Percentiles rank a stretch among this genome's conserved stretches.
These are phyloP conservation scores for Fulmarus glacialis DNA, from an alignment of 2,113 vertebrate species.

Conservation along the genomic window DNA sequence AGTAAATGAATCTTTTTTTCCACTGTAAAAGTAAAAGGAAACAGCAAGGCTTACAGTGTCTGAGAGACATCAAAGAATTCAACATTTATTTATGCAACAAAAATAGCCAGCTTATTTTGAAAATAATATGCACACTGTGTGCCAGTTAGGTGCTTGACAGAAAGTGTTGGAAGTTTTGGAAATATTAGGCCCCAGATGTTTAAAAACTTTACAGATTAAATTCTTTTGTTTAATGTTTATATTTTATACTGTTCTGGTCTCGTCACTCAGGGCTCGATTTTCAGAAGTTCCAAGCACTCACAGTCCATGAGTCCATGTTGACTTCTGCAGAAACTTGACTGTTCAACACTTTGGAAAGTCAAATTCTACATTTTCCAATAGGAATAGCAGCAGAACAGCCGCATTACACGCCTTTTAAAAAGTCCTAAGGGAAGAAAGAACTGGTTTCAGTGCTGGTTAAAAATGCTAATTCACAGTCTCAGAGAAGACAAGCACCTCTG, in stretches of 20 bases:
- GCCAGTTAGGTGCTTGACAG: background rate
- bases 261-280: background rate
- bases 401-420: background rate
- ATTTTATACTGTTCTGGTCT: background rate
- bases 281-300: slow-evolving; percentile 28
- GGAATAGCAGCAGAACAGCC: background rate
- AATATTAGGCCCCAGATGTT: background rate
- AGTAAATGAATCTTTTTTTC: background rate
- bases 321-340: background rate
- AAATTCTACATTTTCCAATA: slow-evolving; percentile 1
- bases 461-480: background rate
- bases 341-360: slow-evolving; percentile 7
- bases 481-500: background rate
- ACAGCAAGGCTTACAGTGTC: background rate
- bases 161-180: slow-evolving; percentile 8
- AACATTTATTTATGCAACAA: background rate
- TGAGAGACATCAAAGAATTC: background rate
- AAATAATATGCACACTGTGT: background rate
- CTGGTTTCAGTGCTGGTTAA: background rate
- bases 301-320: background rate
- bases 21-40: background rate
- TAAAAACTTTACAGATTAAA: background rate
- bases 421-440: background rate
- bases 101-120: background rate
- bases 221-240: background rate